Percentiles rank a stretch among this genome's conserved stretches.
These are phyloP conservation scores for Syndactyla subalaris DNA, from an alignment of 2,797 vertebrate genomes.

Conservation along the genomic window DNA sequence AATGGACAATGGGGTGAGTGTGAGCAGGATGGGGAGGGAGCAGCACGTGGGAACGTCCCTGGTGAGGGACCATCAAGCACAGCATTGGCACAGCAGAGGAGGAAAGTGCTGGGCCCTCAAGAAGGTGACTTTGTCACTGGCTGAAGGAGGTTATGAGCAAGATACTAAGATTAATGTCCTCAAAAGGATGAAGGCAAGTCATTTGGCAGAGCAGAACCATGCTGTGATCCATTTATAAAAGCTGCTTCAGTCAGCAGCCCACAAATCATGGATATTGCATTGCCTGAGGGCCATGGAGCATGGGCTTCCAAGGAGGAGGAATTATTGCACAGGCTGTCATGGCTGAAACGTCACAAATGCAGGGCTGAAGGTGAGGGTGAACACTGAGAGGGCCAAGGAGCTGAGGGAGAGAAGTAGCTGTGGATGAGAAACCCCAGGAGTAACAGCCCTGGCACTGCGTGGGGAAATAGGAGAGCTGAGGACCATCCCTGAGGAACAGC, in stretches of 20 bases:
- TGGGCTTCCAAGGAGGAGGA: background rate
- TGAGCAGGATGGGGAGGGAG: background rate
- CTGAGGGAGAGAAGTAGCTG: accelerated
- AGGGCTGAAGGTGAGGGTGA: background rate
- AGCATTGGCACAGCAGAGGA: background rate
- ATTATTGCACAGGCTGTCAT: background rate
- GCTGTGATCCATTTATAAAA: background rate
- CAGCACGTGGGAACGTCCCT: background rate
- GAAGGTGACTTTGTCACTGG: background rate
- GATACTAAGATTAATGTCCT: background rate
- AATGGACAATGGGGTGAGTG: background rate
- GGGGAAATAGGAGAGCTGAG: background rate
- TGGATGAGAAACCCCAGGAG: background rate
- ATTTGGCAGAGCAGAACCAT: background rate
- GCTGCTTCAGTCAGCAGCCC: constrained; percentile 5
- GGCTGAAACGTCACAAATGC: background rate
- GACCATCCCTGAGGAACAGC: accelerated
- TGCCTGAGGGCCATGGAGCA: background rate
- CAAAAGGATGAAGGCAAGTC: background rate
- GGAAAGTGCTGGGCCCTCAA: background rate
- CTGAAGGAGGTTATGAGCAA: background rate
- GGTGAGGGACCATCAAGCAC: background rate
- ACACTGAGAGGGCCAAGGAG: background rate
- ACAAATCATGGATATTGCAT: background rate
- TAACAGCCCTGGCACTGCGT: background rate